A percentile compares a stretch with the other conserved stretches of the same genome.
Conservation (phyloP, 2,888 invertebrate species). For the Leucophora obtusa region DNA sequence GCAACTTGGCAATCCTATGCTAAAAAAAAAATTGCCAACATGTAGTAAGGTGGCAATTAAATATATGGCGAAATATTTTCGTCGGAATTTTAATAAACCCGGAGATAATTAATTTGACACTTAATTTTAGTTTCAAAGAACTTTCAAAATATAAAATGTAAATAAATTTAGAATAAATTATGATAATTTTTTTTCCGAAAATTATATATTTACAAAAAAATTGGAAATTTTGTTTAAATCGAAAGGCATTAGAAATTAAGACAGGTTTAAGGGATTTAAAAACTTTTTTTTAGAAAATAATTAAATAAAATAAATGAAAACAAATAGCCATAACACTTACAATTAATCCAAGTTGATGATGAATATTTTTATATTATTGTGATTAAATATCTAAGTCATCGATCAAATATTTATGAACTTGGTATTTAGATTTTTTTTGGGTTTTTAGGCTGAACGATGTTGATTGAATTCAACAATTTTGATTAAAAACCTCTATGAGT, state of each 20-base stretch:
- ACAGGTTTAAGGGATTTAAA: conserved; percentile 18
- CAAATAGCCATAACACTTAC: conserved; percentile 57
- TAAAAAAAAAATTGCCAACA: no score
- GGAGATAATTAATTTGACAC: no score
- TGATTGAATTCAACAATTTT: conserved; percentile 53
- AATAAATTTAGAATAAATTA: no score
- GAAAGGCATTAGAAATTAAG: conserved; percentile 17
- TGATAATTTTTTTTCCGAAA: no score
- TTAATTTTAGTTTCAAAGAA: no score
- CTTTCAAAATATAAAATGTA: no score
- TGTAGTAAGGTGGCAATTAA: no score
- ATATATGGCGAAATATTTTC: no score
- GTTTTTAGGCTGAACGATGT: conserved; percentile 52
- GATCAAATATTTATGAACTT: conserved; percentile 40
- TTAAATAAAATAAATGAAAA: conserved; percentile 29
- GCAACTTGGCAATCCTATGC: no score
- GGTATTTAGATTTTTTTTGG: conserved; percentile 21
- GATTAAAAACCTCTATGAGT: conserved; percentile 70
- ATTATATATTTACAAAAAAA: no score
- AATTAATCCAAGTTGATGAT: conserved; percentile 60
- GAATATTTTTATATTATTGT: conserved; percentile 31
- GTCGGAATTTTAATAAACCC: no score
- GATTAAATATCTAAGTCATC: conserved; percentile 27
- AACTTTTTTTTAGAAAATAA: conserved; percentile 6
- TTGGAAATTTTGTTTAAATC: not conserved